Conservation (phyloP, 2,113 vertebrate genomes). For the Vidua macroura region DNA sequence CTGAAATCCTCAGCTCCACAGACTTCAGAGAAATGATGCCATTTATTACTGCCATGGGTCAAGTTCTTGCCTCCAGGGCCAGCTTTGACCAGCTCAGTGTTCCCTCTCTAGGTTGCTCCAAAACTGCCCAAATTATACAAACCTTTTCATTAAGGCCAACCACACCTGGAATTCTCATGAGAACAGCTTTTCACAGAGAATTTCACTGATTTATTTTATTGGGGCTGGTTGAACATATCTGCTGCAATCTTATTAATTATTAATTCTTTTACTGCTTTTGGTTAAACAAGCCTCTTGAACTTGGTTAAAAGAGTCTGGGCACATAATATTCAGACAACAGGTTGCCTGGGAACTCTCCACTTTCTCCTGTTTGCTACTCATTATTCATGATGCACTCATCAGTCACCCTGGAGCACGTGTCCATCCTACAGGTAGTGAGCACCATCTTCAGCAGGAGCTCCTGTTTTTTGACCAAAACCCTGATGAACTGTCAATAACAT, state of each 20-base stretch:
- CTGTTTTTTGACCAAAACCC: neutral
- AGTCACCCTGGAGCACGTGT: neutral
- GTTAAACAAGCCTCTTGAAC: neutral
- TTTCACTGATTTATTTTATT: neutral
- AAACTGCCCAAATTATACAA: neutral
- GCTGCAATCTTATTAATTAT: conserved; percentile 6
- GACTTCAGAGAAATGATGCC: neutral
- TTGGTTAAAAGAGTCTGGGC: neutral
- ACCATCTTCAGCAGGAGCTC: neutral
- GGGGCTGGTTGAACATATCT: neutral
- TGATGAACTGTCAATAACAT: neutral
- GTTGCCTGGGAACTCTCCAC: neutral
- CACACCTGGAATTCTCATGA: conserved; percentile 10
- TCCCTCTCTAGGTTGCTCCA: neutral
- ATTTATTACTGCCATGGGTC: conserved; percentile 20
- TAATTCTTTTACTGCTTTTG: neutral
- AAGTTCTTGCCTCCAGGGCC: conserved; percentile 16
- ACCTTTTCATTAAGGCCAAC: neutral
- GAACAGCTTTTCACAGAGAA: neutral
- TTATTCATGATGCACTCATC: neutral
- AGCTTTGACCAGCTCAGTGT: neutral
- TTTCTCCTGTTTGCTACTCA: neutral
- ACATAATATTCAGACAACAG: neutral
- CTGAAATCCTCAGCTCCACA: neutral
- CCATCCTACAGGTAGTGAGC: neutral